Conservation (phyloP, 1,140 invertebrate species). For the Pseudomyrmex flavicornis region DNA sequence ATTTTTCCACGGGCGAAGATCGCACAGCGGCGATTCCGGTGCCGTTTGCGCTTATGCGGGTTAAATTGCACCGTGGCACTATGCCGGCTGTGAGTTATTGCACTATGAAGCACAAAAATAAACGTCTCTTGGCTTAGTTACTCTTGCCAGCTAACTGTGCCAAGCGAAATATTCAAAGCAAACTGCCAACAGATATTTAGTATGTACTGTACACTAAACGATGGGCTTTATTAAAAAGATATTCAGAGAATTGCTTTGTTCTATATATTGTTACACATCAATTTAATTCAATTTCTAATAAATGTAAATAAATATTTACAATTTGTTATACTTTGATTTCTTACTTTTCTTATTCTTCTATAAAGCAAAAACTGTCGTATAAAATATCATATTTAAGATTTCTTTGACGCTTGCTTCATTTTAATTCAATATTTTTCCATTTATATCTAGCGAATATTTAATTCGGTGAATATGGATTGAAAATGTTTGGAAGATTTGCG, state of each 20-base stretch:
- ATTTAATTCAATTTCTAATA: neutral
- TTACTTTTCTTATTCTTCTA: neutral
- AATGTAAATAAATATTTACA: neutral
- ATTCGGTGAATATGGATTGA: neutral
- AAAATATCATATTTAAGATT: neutral
- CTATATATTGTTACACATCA: neutral
- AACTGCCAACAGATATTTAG: conserved; percentile 63
- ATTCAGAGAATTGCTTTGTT: neutral
- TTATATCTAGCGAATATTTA: neutral
- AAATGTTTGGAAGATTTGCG: neutral
- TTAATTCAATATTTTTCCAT: neutral
- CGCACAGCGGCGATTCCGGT: conserved; percentile 12
- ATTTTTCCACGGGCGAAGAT: conserved; percentile 52
- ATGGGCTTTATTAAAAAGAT: conserved; percentile 6
- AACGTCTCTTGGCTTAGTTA: conserved; percentile 70
- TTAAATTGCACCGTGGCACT: conserved; percentile 45
- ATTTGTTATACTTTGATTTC: neutral
- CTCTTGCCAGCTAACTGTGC: conserved; percentile 72
- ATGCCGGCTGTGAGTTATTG: conserved; percentile 65
- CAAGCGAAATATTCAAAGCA: conserved; percentile 70
- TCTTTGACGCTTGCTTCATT: neutral
- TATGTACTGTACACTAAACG: conserved; percentile 8
- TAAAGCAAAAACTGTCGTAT: neutral
- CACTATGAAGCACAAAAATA: conserved; percentile 70
- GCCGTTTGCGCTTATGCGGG: conserved; percentile 52